Evolutionary conservation across 2,797 vertebrate species (phyloP), one percentile per base, ranked within the genome.

Genomic region (Gymnoscopelus microlampas): DNA sequence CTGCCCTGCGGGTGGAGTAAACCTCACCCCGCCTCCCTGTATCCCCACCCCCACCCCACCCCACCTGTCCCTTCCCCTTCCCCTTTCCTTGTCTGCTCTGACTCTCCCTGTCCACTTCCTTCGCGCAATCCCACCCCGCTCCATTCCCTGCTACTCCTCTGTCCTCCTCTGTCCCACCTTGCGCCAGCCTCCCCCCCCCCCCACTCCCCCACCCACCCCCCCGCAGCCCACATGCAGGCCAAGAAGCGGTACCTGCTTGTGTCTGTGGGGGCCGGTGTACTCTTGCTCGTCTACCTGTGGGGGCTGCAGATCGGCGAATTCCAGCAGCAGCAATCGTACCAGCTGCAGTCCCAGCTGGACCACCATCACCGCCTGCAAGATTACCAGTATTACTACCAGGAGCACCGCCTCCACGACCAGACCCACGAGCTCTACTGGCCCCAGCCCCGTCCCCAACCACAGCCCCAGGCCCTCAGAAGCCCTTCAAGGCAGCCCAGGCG

Each of bases 161-260:
- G 9, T 10, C 26, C n/a, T 29, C 4, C 8, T 10, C 4, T 15
- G 2, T 9, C 14, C 13, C 24, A 32, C 32, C 32, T 32, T 5
- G 32, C 32, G 32, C 32, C 32, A 4, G 6, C 48, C 50, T 26
- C 19, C 26, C 13, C 19, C n/a, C 23, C 62, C 76, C 48, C 51
- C 80, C 77, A 64, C 70, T 56, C 77, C 79, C 79, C 78, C 78
- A 71, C 68, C 68, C 82, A 76, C 74, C 78, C 69, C 66, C 88
- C 89, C 84, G 19, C 92, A 92, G 94, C 87, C 93, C 94, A 93
- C 94, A 95, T 95, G 94, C 94, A 95, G 93, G 94, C 94, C 89
- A 95, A 93, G 93, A 95, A 95, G 93, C 92, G 94, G 86, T 95
- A 95, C 92, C 93, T 95, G 91, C 93, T 95, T 24, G 93, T 94